A percentile compares a stretch with the other conserved stretches of the same genome.
These are phyloP conservation scores for Xyrauchen texanus DNA, from an alignment of 2,113 vertebrate genomes.

Conservation along the genomic window DNA sequence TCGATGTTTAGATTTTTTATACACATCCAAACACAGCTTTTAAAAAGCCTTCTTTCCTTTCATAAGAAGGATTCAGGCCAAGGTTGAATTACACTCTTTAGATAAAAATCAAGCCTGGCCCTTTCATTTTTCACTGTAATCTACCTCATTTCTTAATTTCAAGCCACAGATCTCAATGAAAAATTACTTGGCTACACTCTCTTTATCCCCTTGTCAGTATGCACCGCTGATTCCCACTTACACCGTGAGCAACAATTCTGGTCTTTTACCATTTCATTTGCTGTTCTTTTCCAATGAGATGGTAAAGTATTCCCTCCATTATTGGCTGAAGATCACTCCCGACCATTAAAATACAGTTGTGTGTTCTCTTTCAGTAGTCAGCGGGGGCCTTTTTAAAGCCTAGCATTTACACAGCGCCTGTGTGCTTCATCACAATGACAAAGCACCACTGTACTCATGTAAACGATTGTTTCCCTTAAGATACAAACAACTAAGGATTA, in stretches of 20 bases:
- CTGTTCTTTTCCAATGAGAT: conserved; percentile 36
- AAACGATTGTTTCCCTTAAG: conserved; percentile 52
- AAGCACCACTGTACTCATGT: conserved; percentile 49
- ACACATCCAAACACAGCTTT: too few relatives aligned
- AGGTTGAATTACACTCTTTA: conserved; percentile 18
- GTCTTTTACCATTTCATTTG: conserved; percentile 29
- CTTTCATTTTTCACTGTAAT: conserved; percentile 36
- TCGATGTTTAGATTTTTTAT: too few relatives aligned
- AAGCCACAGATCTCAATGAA: conserved; percentile 28
- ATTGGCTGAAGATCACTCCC: conserved; percentile 30
- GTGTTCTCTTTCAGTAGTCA: conserved; percentile 47
- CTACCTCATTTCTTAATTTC: conserved; percentile 37
- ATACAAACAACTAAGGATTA: conserved; percentile 46
- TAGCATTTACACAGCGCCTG: conserved; percentile 47
- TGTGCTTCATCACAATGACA: conserved; percentile 49
- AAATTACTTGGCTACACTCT: conserved; percentile 34
- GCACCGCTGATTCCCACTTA: too few relatives aligned
- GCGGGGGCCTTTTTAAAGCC: conserved; percentile 27
- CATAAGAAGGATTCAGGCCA: conserved; percentile 9
- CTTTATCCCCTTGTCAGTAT: background rate
- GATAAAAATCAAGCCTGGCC: conserved; percentile 10
- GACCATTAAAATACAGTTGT: conserved; percentile 44
- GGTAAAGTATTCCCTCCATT: conserved; percentile 43
- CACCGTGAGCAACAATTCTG: background rate
- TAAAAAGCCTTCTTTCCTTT: too few relatives aligned